Percentiles rank a stretch among this genome's conserved stretches.
These are phyloP conservation scores for Pseudorectes ferrugineus DNA, from an alignment of 2,113 vertebrate genomes.

Conservation along the genomic window DNA sequence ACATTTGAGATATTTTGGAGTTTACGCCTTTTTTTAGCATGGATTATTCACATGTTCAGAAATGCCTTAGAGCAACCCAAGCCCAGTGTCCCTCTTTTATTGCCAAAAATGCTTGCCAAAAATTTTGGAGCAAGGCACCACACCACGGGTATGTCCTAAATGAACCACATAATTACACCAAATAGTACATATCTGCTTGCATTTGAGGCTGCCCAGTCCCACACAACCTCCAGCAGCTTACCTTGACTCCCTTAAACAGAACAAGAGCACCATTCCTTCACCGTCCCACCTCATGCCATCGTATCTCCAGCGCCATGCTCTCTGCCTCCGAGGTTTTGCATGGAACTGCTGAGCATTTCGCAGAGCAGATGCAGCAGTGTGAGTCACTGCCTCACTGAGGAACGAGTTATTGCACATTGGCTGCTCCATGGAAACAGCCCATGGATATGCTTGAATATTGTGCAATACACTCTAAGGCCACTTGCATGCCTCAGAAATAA, in stretches of 20 bases:
- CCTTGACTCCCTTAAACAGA: background rate
- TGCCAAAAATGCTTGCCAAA: background rate
- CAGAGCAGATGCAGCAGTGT: conserved; percentile 12
- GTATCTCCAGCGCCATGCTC: background rate
- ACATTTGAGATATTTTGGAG: background rate
- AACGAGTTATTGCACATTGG: background rate
- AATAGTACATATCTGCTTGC: background rate
- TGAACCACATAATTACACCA: background rate
- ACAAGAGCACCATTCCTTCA: background rate
- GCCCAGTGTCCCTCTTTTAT: background rate
- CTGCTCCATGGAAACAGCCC: conserved; percentile 20
- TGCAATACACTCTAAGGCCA: background rate
- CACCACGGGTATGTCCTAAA: background rate
- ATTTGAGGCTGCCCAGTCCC: background rate
- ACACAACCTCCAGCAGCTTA: background rate
- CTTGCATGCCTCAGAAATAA: background rate
- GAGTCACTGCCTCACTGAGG: background rate
- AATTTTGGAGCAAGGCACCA: background rate
- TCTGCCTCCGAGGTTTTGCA: background rate
- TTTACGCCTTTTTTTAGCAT: background rate
- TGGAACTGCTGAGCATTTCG: background rate
- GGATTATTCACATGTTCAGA: background rate
- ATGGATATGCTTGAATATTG: background rate
- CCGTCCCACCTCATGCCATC: background rate
- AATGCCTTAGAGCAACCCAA: background rate